phyloP scores from a whole-genome alignment of 2,113 vertebrate genomes.

The Riparia riparia region DNA sequence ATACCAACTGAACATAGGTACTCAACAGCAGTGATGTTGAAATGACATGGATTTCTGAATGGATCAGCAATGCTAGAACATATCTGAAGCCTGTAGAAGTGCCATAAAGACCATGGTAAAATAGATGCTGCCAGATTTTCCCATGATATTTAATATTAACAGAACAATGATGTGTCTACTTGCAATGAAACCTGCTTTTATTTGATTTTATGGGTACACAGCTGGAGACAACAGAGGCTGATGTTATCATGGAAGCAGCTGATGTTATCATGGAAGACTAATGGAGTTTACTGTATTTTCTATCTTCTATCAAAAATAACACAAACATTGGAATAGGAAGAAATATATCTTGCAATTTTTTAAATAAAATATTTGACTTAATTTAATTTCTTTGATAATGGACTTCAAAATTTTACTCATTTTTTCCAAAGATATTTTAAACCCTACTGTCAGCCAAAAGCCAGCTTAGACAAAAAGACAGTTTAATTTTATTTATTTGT shows the following conservation, averaged over 20 bases:
- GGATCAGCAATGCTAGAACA: neutral
- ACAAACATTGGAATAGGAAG: neutral
- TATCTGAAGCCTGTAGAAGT: neutral
- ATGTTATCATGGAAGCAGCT: neutral
- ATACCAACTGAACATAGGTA: accelerated
- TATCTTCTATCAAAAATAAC: neutral
- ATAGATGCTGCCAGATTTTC: neutral
- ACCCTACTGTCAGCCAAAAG: neutral
- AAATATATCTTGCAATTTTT: neutral
- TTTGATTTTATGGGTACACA: neutral
- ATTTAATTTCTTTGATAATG: neutral
- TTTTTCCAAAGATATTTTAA: neutral
- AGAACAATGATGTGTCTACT: neutral
- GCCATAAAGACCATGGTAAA: neutral
- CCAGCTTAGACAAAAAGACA: neutral
- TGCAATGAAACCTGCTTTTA: neutral
- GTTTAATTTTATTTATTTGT: neutral
- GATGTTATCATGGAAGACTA: neutral
- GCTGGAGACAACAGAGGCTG: neutral
- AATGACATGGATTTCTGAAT: neutral
- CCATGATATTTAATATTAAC: neutral
- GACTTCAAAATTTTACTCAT: neutral
- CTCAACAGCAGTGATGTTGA: neutral
- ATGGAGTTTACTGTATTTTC: neutral
- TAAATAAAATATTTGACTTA: neutral